A percentile compares a stretch with the other conserved stretches of the same genome.
Evolutionary conservation across 2,113 vertebrate species (phyloP).

Genomic region (Lamprotornis superbus): DNA sequence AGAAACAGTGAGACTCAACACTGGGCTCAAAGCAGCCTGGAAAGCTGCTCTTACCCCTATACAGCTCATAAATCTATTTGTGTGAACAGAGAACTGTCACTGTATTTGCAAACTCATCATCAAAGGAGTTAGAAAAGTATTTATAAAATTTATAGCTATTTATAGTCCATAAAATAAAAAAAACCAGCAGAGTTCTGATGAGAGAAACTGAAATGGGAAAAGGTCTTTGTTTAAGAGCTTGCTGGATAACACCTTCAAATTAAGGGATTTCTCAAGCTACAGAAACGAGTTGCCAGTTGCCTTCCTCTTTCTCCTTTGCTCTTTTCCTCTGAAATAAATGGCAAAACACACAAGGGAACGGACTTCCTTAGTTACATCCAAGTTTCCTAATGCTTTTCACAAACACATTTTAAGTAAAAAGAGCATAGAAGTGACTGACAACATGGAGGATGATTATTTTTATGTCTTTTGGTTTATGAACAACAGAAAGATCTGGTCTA

Average conservation of each 20-base stretch:
- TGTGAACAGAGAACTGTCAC: neutral
- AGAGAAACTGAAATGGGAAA: neutral
- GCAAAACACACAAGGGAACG: neutral
- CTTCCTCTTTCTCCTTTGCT: neutral
- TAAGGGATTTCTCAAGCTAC: neutral
- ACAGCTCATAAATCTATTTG: neutral
- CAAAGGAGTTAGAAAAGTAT: neutral
- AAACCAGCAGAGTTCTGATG: rapidly evolving
- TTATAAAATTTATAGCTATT: neutral
- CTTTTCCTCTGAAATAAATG: neutral
- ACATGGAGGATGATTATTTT: neutral
- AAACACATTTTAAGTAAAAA: neutral
- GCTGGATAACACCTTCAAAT: neutral
- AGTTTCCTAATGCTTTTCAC: neutral
- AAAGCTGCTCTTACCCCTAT: neutral
- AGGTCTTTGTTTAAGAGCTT: neutral
- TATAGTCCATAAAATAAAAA: neutral
- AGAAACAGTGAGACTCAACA: neutral
- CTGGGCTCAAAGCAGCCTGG: neutral
- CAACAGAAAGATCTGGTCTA: neutral
- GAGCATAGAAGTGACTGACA: neutral
- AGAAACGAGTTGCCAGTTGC: neutral
- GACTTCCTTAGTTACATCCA: neutral
- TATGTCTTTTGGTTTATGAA: neutral
- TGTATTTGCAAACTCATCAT: neutral